Conservation (phyloP, 2,797 vertebrate species). For the Notamacropus eugenii region DNA sequence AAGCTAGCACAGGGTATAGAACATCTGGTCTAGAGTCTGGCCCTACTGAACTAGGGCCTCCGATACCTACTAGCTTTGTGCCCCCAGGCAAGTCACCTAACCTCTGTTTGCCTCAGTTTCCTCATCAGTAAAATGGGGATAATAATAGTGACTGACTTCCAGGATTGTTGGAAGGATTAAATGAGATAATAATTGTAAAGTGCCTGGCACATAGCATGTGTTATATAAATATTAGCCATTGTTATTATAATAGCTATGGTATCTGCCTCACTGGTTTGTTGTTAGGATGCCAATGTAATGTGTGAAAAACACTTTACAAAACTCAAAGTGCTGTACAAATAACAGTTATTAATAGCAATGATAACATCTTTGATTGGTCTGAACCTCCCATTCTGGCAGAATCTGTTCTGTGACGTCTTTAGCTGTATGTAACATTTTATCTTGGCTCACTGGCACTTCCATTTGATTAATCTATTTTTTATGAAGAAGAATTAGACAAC, state of each 20-base stretch:
- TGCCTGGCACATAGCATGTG: not conserved
- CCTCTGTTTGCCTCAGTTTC: not conserved
- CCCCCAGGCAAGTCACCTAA: not conserved
- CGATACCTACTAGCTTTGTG: not conserved
- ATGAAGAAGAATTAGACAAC: not conserved
- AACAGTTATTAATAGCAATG: not conserved
- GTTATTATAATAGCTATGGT: not conserved
- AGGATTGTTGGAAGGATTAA: not conserved
- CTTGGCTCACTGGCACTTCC: not conserved
- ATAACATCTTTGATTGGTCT: not conserved
- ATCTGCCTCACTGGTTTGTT: not conserved
- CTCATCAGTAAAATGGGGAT: not conserved
- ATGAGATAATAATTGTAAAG: not conserved
- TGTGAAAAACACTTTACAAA: not conserved
- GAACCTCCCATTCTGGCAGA: not conserved
- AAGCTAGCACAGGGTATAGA: not conserved
- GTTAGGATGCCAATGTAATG: not conserved
- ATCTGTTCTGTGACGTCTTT: not conserved
- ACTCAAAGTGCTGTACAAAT: not conserved
- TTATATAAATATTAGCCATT: not conserved
- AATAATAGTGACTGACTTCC: not conserved
- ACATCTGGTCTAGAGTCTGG: not conserved
- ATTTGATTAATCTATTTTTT: not conserved
- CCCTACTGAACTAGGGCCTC: not conserved
- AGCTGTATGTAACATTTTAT: not conserved